phyloP scores from a whole-genome alignment of 2,888 invertebrate species.

The Diogma glabrata region DNA sequence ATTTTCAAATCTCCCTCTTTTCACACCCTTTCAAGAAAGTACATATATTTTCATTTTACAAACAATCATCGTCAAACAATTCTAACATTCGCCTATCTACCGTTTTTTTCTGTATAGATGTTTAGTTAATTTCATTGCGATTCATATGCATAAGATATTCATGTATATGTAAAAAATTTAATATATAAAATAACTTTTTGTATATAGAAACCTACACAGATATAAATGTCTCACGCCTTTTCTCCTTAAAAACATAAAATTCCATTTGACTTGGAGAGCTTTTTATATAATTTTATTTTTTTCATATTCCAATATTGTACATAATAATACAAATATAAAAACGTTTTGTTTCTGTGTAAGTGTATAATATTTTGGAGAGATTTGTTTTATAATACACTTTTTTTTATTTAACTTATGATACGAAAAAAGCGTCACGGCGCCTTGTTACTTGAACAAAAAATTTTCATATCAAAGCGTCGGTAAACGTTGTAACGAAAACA shows the following conservation, averaged over 20 bases:
- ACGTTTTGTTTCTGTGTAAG: no score
- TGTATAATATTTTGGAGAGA: constrained; percentile 12
- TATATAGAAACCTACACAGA: background rate
- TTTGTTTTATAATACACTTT: constrained; percentile 11
- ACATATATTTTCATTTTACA: constrained; percentile 9
- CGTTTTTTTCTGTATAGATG: constrained; percentile 6
- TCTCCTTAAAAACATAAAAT: constrained; percentile 4
- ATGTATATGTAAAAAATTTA: constrained; percentile 3
- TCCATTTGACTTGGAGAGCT: constrained; percentile 4
- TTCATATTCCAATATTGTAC: no score
- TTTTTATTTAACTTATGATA: no score
- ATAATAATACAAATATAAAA: no score
- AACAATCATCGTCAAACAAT: constrained; percentile 9
- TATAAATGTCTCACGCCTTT: constrained; percentile 11
- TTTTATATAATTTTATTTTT: no score
- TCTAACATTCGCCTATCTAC: constrained; percentile 9
- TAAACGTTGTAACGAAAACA: constrained; percentile 40
- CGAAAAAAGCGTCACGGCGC: constrained; percentile 20
- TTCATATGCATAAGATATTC: constrained; percentile 5
- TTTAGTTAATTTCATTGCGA: constrained; percentile 11
- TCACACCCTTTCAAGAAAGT: constrained; percentile 8
- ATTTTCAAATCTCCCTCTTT: constrained; percentile 9
- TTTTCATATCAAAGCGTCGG: constrained; percentile 35
- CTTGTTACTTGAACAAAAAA: constrained; percentile 20
- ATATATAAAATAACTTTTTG: constrained; percentile 1